These are phyloP conservation scores for Mormyrus hasselquistii DNA, from an alignment of 2,797 vertebrate species.

Conservation along the genomic window DNA sequence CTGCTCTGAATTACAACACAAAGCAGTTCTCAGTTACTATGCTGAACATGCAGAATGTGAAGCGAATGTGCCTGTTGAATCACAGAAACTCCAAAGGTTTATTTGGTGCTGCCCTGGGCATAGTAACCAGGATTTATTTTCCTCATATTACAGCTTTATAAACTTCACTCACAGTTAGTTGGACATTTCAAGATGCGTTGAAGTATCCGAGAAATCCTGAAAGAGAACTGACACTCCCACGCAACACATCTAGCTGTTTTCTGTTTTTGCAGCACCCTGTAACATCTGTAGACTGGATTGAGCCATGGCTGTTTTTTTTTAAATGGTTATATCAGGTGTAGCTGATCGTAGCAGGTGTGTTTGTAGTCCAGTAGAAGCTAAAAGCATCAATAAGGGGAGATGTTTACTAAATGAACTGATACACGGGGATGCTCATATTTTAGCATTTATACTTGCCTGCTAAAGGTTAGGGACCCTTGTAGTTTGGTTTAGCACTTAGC, in stretches of 20 bases:
- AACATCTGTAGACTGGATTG: background rate
- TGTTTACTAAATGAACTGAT: background rate
- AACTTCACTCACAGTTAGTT: background rate
- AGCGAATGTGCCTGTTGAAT: background rate
- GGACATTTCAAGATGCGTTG: background rate
- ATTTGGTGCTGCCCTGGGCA: background rate
- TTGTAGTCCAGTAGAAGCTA: background rate
- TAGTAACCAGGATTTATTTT: background rate
- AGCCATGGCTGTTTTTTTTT: background rate
- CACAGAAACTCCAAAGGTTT: background rate
- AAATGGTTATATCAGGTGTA: background rate
- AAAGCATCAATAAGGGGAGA: background rate
- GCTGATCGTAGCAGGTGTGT: background rate
- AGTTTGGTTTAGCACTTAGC: background rate
- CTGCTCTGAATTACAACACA: conserved; percentile 2
- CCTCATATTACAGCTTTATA: background rate
- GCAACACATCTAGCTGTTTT: background rate
- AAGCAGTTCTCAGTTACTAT: background rate
- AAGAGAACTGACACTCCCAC: background rate
- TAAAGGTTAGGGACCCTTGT: background rate
- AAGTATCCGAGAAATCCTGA: background rate
- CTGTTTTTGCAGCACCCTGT: background rate
- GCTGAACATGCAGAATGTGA: background rate
- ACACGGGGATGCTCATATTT: background rate
- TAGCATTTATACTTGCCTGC: background rate